Evolutionary conservation across 2,888 invertebrate genomes (phyloP), one percentile per base, ranked within the genome.

Genomic region (Trachelus iudaicus): DNA sequence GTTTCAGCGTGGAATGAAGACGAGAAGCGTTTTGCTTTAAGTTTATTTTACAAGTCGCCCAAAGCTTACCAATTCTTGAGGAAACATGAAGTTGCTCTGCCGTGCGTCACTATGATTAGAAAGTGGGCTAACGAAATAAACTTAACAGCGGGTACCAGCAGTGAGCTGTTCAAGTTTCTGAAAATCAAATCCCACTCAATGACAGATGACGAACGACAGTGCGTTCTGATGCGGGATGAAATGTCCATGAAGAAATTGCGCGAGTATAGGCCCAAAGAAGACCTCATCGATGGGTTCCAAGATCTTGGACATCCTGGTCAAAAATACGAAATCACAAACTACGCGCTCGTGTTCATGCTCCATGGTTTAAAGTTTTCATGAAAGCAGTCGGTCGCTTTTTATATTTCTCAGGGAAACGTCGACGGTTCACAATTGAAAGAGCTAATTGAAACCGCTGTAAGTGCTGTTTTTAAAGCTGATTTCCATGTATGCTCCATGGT

Each of bases 21-120:
- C 31, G 87, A 87, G 79, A 86, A 85, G 81, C 79, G 85, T 75
- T 81, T 85, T 75, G 84, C 87, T 69, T 37, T 88, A 13, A 79
- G 81, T n/a, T 74, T 88, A 69, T 88, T 81, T 83, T 85, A 88
- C 75, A 85, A 85, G 81, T 87, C 88, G 3, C 88, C 88, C 9
- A 77, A 83, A 34, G 79, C 83, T 4, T 89, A 87, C 76, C 80
- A 76, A 69, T 85, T 80, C 80, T 76, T 87, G 30, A 40, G 81
- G 34, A 81, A 80, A 68, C 82, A 83, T 76, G 74, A 82, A 40
- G 81, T 88, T 74, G 76, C 80, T 35, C 79, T 88, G 69, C 87
- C 87, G 30, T 84, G 83, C 68, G 81, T 82, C 33, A 80, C 81
- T 76, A 81, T 85, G 35, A 81, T 88, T 34, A 80, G 80, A 34